Percentiles rank a stretch among this genome's conserved stretches.
Evolutionary conservation across 2,113 vertebrate genomes (phyloP).

Genomic region (Corythornis vintsioides): DNA sequence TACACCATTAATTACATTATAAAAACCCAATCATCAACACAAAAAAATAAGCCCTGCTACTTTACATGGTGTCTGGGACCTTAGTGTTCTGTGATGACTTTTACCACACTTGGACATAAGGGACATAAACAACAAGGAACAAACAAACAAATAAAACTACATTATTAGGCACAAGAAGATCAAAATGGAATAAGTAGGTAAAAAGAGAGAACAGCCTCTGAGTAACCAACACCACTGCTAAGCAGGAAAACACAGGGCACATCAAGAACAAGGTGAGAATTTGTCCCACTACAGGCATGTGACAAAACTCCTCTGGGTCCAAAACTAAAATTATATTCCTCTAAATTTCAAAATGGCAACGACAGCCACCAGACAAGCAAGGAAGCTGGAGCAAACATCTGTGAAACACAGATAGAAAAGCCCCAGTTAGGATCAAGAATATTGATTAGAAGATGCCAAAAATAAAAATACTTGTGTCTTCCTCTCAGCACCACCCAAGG

Average conservation of each 20-base stretch:
- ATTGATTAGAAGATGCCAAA: neutral
- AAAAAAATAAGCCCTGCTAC: neutral
- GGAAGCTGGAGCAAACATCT: neutral
- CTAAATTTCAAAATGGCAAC: neutral
- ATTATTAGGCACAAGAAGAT: neutral
- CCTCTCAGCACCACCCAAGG: neutral
- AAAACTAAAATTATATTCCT: neutral
- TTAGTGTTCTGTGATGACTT: neutral
- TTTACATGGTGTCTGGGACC: neutral
- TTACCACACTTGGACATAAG: neutral
- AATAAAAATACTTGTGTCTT: neutral
- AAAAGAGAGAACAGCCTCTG: neutral
- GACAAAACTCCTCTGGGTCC: neutral
- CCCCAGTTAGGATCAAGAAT: neutral
- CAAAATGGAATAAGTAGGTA: rapidly evolving
- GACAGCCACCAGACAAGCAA: neutral
- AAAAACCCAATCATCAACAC: neutral
- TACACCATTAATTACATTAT: neutral
- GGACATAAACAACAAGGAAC: neutral
- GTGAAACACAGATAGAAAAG: neutral
- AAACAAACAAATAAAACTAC: neutral
- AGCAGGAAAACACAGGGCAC: neutral
- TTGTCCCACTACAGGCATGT: neutral
- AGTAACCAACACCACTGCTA: neutral
- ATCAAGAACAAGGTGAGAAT: neutral